Conservation (phyloP, 1,140 invertebrate genomes). For the Aphelenchoides fujianensis region DNA sequence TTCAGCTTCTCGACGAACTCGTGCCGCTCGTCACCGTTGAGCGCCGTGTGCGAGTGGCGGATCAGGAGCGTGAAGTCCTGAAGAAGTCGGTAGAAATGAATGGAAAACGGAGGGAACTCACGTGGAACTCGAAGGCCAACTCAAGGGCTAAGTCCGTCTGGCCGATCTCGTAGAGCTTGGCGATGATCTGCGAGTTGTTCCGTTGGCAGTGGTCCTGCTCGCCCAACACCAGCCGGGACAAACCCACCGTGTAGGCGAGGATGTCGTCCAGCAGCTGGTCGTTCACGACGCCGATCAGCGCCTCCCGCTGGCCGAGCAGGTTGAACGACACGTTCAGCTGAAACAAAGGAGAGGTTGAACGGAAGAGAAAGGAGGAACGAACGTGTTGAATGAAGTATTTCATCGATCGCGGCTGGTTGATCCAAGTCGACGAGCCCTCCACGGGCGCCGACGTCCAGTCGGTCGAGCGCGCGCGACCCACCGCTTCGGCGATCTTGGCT, state of each 20-base stretch:
- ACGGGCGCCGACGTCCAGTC: not conserved
- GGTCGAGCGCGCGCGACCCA: not conserved
- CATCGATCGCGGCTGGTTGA: constrained; percentile 4
- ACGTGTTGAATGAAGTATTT: constrained; percentile 19
- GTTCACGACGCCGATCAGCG: not conserved
- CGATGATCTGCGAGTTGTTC: constrained; percentile 40
- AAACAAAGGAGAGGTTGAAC: not conserved
- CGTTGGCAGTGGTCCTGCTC: constrained; percentile 33
- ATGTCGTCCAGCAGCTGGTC: not conserved
- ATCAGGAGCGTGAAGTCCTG: constrained; percentile 38
- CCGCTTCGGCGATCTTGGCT: constrained; percentile 2
- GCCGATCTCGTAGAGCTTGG: constrained; percentile 30
- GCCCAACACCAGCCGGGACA: constrained; percentile 30
- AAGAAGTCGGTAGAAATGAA: constrained; percentile 27
- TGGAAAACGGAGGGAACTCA: not conserved
- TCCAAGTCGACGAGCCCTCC: constrained; percentile 11
- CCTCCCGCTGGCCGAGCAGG: not conserved
- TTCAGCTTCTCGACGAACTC: constrained; percentile 28
- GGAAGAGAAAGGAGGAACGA: not conserved
- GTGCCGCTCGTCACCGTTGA: constrained; percentile 24
- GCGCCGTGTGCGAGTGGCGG: constrained; percentile 28
- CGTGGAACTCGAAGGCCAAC: constrained; percentile 33
- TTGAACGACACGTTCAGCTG: constrained; percentile 7
- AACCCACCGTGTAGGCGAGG: not conserved
- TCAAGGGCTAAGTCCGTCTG: constrained; percentile 24